Base-by-base conservation (phyloP, 2,888 invertebrate genomes). In the Trichopria drosophilae region DNA sequence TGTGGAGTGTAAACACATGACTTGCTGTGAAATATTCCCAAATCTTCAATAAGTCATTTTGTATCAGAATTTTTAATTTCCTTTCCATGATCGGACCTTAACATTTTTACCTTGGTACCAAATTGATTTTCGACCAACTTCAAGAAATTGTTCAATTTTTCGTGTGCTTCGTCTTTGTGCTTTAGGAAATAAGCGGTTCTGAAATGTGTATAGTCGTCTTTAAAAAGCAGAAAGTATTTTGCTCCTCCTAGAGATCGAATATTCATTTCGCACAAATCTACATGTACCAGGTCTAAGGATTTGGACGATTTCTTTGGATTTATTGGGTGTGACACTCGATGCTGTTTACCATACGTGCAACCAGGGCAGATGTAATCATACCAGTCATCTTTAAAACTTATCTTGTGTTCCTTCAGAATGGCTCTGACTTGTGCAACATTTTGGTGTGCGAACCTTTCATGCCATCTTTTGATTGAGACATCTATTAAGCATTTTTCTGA, bases 111-210 rank as follows among this genome's bases (percentile, higher is more conserved):
- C 9, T 45, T 63, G 35, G 43, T 61, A 1, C 47, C 55, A 51
- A 65, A 61, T 57, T 67, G 66, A 57, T 65, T 66, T 55, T 66
- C 60, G 0, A 65, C 63, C 43, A 63, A 24, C n/a, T 58, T 64
- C 29, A 63, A 9, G 40, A 57, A 67, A n/a, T 19, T 51, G 4
- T 57, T 44, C 10, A 63, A 41, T 53, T 58, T 59, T 0, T 28
- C 28, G n/a, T 37, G 44, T 29, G 67, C 60, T 51, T 68, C 61
- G 42, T 55, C 44, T 44, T 66, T 69, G 0, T 44, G 49, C 55
- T 64, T 63, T 18, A 65, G 36, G 46, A 64, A 67, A 49, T 65
- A 64, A 6, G 60, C 59, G n/a, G n/a, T n/a, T n/a, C n/a, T n/a
- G n/a, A n/a, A n/a, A n/a, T n/a, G n/a, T n/a, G n/a, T n/a, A n/a